Evolutionary conservation across 1,140 invertebrate species (phyloP).

Genomic region (Cephus cinctus): DNA sequence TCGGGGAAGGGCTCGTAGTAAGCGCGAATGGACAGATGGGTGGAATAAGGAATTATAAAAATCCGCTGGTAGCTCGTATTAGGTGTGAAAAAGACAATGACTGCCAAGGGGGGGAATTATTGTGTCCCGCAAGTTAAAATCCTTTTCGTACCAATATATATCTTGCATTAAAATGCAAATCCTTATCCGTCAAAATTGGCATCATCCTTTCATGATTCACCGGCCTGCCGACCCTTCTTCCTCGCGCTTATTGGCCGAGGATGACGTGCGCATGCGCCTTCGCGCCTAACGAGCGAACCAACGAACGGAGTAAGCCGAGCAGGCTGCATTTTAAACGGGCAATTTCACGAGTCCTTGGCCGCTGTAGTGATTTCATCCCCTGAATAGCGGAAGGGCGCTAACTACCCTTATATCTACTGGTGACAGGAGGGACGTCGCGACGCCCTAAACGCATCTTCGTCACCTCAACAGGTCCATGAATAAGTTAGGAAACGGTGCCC

Average conservation of each 20-base stretch:
- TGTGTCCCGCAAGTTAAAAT: too few species aligned
- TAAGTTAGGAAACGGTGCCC: constrained; percentile 43
- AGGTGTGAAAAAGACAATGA: too few species aligned
- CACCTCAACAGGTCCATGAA: constrained; percentile 58
- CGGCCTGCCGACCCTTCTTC: background rate
- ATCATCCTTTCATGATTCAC: background rate
- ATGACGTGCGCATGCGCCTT: too few species aligned
- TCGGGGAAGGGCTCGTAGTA: too few species aligned
- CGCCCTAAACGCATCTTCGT: constrained; percentile 52
- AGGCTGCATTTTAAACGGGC: constrained; percentile 49
- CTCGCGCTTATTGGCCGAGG: background rate
- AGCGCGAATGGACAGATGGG: too few species aligned
- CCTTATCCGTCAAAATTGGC: constrained; percentile 2
- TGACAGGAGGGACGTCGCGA: constrained; percentile 23
- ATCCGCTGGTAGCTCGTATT: too few species aligned
- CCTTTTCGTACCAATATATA: too few species aligned
- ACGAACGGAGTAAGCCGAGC: too few species aligned
- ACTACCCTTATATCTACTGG: constrained; percentile 47
- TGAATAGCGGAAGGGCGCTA: constrained; percentile 39
- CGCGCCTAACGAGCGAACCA: too few species aligned
- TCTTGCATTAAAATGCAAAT: constrained; percentile 6
- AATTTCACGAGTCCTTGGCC: constrained; percentile 53
- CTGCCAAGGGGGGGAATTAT: too few species aligned
- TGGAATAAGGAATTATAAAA: too few species aligned
- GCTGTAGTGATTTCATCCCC: constrained; percentile 47